Evolutionary conservation across 2,113 vertebrate species (phyloP), one percentile per base, ranked within the genome.

Genomic region (Pholis gunnellus): DNA sequence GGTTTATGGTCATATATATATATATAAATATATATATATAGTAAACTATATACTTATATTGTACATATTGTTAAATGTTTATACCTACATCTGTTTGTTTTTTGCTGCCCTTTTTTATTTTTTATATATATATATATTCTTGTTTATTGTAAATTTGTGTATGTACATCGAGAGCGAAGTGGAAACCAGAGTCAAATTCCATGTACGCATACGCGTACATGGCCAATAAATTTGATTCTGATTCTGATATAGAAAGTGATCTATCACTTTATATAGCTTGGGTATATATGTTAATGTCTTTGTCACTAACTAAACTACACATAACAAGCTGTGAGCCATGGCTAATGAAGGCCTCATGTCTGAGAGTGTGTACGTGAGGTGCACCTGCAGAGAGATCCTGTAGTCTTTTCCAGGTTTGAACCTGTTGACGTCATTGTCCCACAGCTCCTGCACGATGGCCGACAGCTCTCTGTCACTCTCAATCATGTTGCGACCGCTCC

Each of bases 321-420:
- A 38, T 54, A 54, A 25, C 2, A 36, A 42, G 6, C 15, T 17
- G 20, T 50, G 13, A 17, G 40, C n/a, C 31, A 10, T 56, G 6
- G n/a, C 9, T 25, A 38, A 15, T 38, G n/a, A 56, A 18, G 14
- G 14, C 65, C 9, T 52, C 9, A 25, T 56, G 22, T 4, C 20
- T 60, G 29, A 14, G 22, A 5, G 50, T 54, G 54, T 57, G 54
- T 42, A n/a, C 68, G 60, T 42, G 27, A 46, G 29, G 2, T 11
- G 22, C 82, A 96, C 96, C 95, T 96, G 95, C 76, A 96, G 94
- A 59, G 94, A 94, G 84, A 96, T 96, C 81, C 88, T 90, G 91
- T 96, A 96, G 88, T 96, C 96, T n/a, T 76, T 92, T 50, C 95
- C 96, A 46, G 96, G 96, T 50, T 65, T 79, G 29, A 96, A 93